These are phyloP conservation scores for Theonella swinhoei DNA, from an alignment of 37 sponge, comb jelly and placozoan species.

Conservation along the genomic window DNA sequence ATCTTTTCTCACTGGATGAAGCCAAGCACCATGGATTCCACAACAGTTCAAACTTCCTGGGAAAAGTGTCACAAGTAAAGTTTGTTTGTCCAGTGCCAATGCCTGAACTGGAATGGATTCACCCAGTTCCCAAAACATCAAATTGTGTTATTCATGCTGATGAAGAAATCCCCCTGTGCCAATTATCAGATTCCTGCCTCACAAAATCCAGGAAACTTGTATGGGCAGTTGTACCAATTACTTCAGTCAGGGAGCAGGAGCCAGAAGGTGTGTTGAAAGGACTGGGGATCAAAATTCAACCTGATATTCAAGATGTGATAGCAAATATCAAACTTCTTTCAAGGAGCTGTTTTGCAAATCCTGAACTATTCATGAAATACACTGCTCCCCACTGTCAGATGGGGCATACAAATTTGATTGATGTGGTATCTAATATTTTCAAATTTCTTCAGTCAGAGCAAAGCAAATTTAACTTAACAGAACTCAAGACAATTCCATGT, in stretches of 20 bases:
- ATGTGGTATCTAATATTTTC: constrained; percentile 12
- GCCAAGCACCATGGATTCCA: constrained; percentile 12
- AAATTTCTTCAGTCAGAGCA: not conserved
- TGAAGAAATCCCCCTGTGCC: not conserved
- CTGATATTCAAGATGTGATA: constrained; percentile 24
- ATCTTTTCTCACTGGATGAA: constrained; percentile 31
- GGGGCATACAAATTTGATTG: not conserved
- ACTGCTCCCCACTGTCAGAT: not conserved
- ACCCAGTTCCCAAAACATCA: not conserved
- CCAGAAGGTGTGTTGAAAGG: not conserved
- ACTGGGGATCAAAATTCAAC: not conserved
- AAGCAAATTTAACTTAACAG: not conserved
- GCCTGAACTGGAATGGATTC: constrained; percentile 37
- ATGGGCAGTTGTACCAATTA: constrained; percentile 63
- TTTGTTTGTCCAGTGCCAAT: constrained; percentile 22
- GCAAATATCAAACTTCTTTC: constrained; percentile 38
- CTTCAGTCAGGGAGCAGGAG: not conserved
- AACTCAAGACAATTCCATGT: constrained; percentile 12
- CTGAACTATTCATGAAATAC: constrained; percentile 16
- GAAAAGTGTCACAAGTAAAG: constrained; percentile 16
- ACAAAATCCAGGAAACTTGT: not conserved
- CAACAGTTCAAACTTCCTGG: not conserved
- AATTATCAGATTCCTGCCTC: not conserved
- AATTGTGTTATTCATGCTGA: not conserved
- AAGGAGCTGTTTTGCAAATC: constrained; percentile 8